phyloP scores from a whole-genome alignment of 1,140 invertebrate genomes.

The Hycleus cichorii region DNA sequence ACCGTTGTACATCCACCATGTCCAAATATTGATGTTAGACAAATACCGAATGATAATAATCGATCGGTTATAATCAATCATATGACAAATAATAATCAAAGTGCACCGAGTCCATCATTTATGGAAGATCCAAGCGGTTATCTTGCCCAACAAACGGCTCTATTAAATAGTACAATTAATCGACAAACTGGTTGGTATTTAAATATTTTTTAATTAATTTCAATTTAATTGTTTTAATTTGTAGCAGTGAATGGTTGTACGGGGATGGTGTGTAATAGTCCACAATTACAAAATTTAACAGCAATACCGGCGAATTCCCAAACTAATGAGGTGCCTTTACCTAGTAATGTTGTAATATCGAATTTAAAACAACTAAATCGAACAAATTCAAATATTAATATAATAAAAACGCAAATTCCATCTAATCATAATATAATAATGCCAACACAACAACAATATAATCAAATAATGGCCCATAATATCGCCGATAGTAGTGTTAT shows the following conservation, averaged over 20 bases:
- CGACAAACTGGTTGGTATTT: constrained; percentile 54
- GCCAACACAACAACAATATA: constrained; percentile 19
- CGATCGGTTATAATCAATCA: constrained; percentile 39
- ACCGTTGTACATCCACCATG: constrained; percentile 30
- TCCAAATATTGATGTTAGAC: constrained; percentile 49
- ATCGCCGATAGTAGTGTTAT: constrained; percentile 49
- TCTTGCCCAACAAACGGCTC: constrained; percentile 75
- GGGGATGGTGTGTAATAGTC: constrained; percentile 39
- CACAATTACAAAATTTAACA: constrained; percentile 25
- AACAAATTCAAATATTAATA: constrained; percentile 20
- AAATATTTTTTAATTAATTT: neutral
- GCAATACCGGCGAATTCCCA: constrained; percentile 24
- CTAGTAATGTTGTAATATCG: constrained; percentile 40
- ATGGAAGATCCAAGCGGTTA: constrained; percentile 86
- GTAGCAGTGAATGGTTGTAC: constrained; percentile 38
- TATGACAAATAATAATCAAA: constrained; percentile 30
- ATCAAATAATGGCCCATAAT: constrained; percentile 31
- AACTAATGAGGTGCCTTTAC: constrained; percentile 41
- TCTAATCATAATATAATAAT: constrained; percentile 9
- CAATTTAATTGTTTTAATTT: constrained; percentile 8
- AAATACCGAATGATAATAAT: constrained; percentile 39
- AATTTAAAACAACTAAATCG: constrained; percentile 25
- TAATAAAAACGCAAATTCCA: constrained; percentile 9
- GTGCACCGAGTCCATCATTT: constrained; percentile 56
- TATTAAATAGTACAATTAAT: constrained; percentile 76